Base-by-base conservation (phyloP, 1,140 invertebrate species). In the Antheraea mylitta region DNA sequence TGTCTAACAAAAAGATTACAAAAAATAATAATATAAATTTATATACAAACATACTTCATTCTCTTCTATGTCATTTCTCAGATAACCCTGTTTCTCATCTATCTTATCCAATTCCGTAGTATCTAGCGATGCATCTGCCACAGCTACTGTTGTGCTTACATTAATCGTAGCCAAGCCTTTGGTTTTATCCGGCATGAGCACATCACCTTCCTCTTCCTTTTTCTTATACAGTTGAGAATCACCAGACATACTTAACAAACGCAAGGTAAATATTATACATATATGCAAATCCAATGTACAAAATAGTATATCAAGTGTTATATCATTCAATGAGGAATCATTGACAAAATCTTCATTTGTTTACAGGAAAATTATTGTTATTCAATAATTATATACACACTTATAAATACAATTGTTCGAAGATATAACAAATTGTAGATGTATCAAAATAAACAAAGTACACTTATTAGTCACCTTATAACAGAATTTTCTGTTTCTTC, bases 171-270 rank as follows among this genome's bases (percentile, higher is more conserved):
- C 45, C 18, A 85, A 65, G 7, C 36, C 59, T 60, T 75, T 78
- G 10, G 68, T 62, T 68, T 70, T 75, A 8, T 88, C 83, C 36
- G 82, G 75, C n/a, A 82, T 74, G 58, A 88, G 67, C 37, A 85
- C 70, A 63, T 68, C 69, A 18, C 72, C 64, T 19, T 82, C 82
- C 48, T 89, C 86, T 62, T 88, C 85, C 65, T 84, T 87, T 64
- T 85, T 89, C 70, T 78, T 85, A 53, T 79, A 72, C 19, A 69
- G 69, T 67, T 79, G 71, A 16, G 85, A 86, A 70, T 87, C 85
- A 45, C 82, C 86, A 70, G 86, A 85, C 84, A 90, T 90, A 63
- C 86, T 90, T 42, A 60, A 30, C 2, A 30, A 61, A 61, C 19
- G 22, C 59, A 61, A 61, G 10, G 5, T 7, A 60, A 19, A 9